Evolutionary conservation across 2,113 vertebrate species (phyloP).

Genomic region (Phrynosoma platyrhinos): DNA sequence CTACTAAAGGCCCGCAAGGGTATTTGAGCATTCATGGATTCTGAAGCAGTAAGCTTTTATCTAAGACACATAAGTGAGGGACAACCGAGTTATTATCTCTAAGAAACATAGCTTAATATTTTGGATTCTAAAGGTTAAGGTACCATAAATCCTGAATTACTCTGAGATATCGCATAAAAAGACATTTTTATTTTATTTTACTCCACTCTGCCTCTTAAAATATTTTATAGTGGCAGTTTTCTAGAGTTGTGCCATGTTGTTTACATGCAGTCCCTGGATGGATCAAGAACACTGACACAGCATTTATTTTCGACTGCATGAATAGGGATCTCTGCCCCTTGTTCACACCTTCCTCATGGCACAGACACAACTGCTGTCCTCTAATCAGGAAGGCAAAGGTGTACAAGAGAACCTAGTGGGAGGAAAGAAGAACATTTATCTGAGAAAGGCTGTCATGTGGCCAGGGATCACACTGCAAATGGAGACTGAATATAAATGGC

Average conservation of each 20-base stretch:
- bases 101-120: slow-evolving; percentile 90
- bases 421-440: not conserved
- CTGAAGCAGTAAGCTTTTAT: slow-evolving; percentile 89
- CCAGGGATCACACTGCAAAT: not conserved
- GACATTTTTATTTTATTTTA: slow-evolving; percentile 90
- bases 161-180: slow-evolving; percentile 90
- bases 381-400: not conserved
- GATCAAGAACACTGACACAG: slow-evolving; percentile 83
- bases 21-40: slow-evolving; percentile 95
- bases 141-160: slow-evolving; percentile 87
- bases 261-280: slow-evolving; percentile 83
- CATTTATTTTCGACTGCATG: slow-evolving; percentile 73
- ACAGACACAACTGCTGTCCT: not conserved
- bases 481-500: not conserved
- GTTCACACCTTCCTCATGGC: not conserved
- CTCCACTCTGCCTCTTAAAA: slow-evolving; percentile 87
- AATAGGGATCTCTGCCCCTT: slow-evolving; percentile 33
- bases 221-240: slow-evolving; percentile 87
- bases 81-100: slow-evolving; percentile 87
- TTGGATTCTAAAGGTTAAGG: slow-evolving; percentile 90
- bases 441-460: not conserved
- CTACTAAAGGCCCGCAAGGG: slow-evolving; percentile 92
- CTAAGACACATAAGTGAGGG: slow-evolving; percentile 87
- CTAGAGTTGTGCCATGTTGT: slow-evolving; percentile 83
- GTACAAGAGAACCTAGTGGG: not conserved